Evolutionary conservation across 2,797 vertebrate species (phyloP), one percentile per base, ranked within the genome.

Genomic region (Sebastes itinus): DNA sequence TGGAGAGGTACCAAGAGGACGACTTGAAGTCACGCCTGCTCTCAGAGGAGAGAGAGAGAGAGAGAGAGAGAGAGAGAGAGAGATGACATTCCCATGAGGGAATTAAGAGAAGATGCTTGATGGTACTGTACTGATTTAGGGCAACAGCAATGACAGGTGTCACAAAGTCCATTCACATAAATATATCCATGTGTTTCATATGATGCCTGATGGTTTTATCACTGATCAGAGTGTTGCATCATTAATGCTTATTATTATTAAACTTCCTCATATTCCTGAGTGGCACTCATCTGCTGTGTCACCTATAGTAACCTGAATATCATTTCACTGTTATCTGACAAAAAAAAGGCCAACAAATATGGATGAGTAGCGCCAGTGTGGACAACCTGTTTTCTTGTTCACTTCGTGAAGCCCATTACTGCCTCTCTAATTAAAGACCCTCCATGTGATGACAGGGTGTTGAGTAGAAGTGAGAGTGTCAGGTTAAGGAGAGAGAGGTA

Each of bases 401-500:
- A 22, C 80, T 63, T 33, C 52, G 80, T 85, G 78, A 84, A 90
- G 87, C 64, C 78, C 60, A 64, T 72, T 38, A 33, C 82, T 84
- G 82, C 64, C 87, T 91, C 89, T 91, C 38, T 84, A 89, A 91
- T 94, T 93, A 90, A 87, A 90, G 86, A 70, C 20, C 65, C 35
- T 80, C 68, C 70, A 25, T 88, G 89, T 88, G 91, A 91, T 92
- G 90, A 90, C 68, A 82, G 52, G 66, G 58, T 73, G 73, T 77
- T 75, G 25, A 87, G 69, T 9, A 20, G 52, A 72, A 70, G 71
- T 72, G 68, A 80, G 54, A 84, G 56, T 30, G 75, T 77, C 67
- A 74, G 52, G 74, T 81, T 46, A 65, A 67, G 65, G 64, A 49
- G 25, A 69, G 69, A 52, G 68, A 77, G 77, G 77, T 79, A 74